Evolutionary conservation across 2,113 vertebrate species (phyloP).

Genomic region (Macheiramphus alcinus): DNA sequence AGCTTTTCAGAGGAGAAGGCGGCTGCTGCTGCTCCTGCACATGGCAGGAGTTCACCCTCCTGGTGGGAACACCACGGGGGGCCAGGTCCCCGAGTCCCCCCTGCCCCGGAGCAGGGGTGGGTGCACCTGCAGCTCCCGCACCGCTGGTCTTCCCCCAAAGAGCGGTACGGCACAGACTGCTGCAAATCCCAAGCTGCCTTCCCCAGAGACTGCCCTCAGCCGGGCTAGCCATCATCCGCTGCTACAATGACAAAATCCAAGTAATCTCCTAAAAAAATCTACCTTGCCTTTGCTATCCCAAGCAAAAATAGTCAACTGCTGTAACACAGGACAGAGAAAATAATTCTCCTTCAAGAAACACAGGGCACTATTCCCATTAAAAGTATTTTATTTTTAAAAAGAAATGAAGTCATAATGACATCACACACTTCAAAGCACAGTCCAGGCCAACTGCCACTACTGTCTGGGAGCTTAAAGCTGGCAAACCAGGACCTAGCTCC

Average conservation of each 20-base stretch:
- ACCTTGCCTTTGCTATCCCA: background rate
- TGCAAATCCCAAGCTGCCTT: background rate
- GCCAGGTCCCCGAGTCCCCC: no score
- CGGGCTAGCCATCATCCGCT: background rate
- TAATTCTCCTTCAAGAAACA: background rate
- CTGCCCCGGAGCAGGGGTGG: background rate
- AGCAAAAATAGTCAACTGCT: background rate
- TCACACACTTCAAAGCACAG: background rate
- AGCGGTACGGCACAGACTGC: background rate
- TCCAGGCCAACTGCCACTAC: background rate
- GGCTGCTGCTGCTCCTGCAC: background rate
- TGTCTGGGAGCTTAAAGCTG: background rate
- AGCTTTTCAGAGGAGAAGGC: background rate
- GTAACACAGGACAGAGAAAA: background rate
- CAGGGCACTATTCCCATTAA: background rate
- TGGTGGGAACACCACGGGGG: background rate
- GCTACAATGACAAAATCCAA: background rate
- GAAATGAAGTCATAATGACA: background rate
- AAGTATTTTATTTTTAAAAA: background rate
- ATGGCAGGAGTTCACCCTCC: background rate
- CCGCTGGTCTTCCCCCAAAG: background rate
- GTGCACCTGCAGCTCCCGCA: background rate
- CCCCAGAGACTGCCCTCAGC: background rate
- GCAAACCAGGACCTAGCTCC: background rate
- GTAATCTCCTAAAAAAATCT: background rate